Base-by-base conservation (phyloP, 2,113 vertebrate genomes). In the Struthio camelus region DNA sequence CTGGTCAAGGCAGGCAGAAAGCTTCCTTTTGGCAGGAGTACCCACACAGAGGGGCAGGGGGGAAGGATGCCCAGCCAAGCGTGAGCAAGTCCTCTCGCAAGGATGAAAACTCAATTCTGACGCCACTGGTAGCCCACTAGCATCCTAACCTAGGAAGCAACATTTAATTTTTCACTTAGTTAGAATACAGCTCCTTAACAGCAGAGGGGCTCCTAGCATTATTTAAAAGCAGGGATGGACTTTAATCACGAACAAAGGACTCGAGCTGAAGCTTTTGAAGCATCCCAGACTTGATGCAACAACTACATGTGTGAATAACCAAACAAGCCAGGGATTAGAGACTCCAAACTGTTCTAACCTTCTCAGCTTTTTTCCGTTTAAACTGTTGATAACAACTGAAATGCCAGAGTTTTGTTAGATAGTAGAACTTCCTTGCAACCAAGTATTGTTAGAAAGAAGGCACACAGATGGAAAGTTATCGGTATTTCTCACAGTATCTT, bases 11-110 rank as follows among this genome's bases (percentile, higher is more conserved):
- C 24, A 76, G 38, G 4, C 78, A 66, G 44, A 76, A 75, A 76
- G 51, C 2, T 0, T 1, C 58, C 14, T 84, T 56, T 44, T 20
- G 30, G 44, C 32, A 59, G 15, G 1, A 30, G 36, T 4, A 46
- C 4, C 6, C 7, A 11, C 0, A 3, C 30, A 59, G 30, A 34
- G 56, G 17, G 3, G 10, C 30, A 3, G 17, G 56, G 17, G 56
- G 30, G 80, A 81, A 30, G 9, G 6, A 10, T 5, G 42, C 10
- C 34, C 40, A 51, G 66, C 10, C 32, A 73, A 75, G 6, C 5
- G 18, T 27, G 83, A 87, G 16, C 10, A 62, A 36, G 10, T 40
- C 54, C 22, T 32, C 4, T 1, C 24, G 67, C 6, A 11, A 61
- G 28, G 38, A 69, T 12, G 9, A 69, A 62, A 95, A 85, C 25